Evolutionary conservation across 2,888 invertebrate genomes (phyloP).

Genomic region (Alentia gelatinosa): DNA sequence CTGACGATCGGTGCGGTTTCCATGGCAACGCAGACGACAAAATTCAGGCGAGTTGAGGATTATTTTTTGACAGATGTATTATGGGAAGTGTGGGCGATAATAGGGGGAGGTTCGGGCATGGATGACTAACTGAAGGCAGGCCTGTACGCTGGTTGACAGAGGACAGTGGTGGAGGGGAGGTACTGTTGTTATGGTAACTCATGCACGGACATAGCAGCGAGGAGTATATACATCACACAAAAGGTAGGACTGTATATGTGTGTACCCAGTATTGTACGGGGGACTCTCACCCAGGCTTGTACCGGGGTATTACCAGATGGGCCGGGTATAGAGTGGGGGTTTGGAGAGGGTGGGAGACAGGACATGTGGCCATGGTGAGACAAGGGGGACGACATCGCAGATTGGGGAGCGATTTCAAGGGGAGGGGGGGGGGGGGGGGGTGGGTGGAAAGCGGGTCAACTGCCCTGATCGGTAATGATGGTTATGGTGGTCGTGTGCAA

Average conservation of each 20-base stretch:
- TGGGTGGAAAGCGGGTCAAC: no score
- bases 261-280: background rate
- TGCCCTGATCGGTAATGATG: no score
- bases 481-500: no score
- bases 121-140: background rate
- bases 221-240: background rate
- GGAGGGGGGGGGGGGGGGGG: background rate
- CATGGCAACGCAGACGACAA: background rate
- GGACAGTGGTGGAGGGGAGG: background rate
- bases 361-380: no score
- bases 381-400: no score
- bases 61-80: background rate
- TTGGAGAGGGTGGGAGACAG: background rate
- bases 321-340: background rate
- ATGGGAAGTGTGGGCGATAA: background rate
- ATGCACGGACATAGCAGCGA: background rate
- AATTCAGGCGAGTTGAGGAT: background rate
- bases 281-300: no score
- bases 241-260: background rate
- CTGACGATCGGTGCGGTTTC: background rate
- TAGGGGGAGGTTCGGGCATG: slow-evolving; percentile 2
- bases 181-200: background rate
- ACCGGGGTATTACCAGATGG: background rate
- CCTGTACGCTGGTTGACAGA: background rate
- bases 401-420: background rate